Conservation (phyloP, 2,888 invertebrate genomes). For the Ornithoptera priamus region DNA sequence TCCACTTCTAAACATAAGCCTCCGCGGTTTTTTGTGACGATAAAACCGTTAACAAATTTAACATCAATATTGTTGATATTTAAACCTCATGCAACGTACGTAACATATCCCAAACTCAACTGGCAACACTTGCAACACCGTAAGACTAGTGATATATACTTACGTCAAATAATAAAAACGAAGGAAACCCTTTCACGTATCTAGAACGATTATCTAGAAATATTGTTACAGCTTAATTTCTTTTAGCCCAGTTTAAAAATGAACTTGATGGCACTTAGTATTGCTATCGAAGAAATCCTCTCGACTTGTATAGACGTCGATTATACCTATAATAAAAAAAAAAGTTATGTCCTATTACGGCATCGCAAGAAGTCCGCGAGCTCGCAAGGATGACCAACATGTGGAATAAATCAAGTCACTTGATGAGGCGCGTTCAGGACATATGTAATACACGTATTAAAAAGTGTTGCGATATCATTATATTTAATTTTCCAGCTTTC, state of each 20-base stretch:
- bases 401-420: slow-evolving; percentile 14
- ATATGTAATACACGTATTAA: background rate
- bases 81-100: too few species aligned
- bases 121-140: too few species aligned
- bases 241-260: background rate
- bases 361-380: slow-evolving; percentile 4
- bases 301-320: slow-evolving; percentile 24
- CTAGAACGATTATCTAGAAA: too few species aligned
- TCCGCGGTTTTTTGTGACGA: too few species aligned
- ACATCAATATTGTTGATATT: too few species aligned
- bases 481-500: too few species aligned
- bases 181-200: too few species aligned
- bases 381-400: slow-evolving; percentile 2
- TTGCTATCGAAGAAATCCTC: slow-evolving; percentile 1
- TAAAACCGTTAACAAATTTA: too few species aligned
- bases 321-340: slow-evolving; percentile 6
- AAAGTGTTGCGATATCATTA: too few species aligned
- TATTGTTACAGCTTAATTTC: too few species aligned
- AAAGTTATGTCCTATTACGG: slow-evolving; percentile 5
- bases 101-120: too few species aligned
- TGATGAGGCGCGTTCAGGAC: background rate
- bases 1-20: too few species aligned
- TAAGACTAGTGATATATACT: background rate
- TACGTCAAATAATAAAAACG: background rate
- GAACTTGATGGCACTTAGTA: slow-evolving; percentile 17